Percentiles rank a stretch among this genome's conserved stretches.
These are phyloP conservation scores for Ophthalmolycus amberensis DNA, from an alignment of 2,113 vertebrate genomes.

Conservation along the genomic window DNA sequence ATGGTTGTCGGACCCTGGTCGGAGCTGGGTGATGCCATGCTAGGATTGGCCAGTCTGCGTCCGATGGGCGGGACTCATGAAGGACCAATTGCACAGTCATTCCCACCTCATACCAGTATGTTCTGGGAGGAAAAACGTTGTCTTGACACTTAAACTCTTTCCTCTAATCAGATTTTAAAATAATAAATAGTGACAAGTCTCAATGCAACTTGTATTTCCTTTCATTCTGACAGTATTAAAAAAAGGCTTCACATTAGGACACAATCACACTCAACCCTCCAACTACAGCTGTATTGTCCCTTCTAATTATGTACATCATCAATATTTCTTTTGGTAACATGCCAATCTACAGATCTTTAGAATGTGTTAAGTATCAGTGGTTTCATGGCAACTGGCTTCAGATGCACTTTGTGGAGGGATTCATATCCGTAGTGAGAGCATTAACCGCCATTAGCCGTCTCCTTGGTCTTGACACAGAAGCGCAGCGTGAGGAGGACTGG, in stretches of 20 bases:
- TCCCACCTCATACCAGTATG: background rate
- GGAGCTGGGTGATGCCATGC: background rate
- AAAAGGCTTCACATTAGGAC: background rate
- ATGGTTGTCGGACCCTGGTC: background rate
- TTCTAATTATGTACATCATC: slow-evolving; percentile 3
- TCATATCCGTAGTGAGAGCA: slow-evolving; percentile 59
- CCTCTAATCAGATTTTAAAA: background rate
- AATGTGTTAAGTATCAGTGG: background rate
- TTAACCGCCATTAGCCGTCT: slow-evolving; percentile 70
- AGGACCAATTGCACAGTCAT: background rate
- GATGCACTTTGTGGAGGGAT: slow-evolving; percentile 48
- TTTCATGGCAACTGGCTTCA: slow-evolving; percentile 47
- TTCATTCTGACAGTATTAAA: background rate
- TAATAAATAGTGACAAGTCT: background rate
- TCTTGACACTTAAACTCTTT: background rate
- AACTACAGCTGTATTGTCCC: background rate
- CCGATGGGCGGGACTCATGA: background rate
- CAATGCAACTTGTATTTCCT: background rate
- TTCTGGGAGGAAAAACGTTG: background rate
- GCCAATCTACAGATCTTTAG: slow-evolving; percentile 21
- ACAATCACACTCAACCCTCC: background rate
- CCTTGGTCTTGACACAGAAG: slow-evolving; percentile 58
- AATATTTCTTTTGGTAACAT: slow-evolving; percentile 12
- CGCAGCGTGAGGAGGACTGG: slow-evolving; percentile 46
- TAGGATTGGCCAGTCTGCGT: background rate